phyloP scores from a whole-genome alignment of 2,113 vertebrate species.

The Dromiciops gliroides region DNA sequence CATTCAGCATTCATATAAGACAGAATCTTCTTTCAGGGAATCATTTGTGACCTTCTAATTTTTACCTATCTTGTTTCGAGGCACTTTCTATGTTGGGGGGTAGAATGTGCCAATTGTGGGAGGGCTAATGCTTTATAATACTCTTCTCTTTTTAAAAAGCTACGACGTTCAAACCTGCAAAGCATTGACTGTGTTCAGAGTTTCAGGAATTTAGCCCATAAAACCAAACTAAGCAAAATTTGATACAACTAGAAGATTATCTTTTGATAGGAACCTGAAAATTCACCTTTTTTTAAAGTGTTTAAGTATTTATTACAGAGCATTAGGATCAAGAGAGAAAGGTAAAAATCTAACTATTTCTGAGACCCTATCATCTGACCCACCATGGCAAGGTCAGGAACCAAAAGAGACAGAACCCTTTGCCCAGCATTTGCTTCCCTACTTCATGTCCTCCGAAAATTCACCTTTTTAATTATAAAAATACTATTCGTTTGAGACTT shows the following conservation, averaged over 20 bases:
- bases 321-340: too few species aligned
- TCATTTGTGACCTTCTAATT: slow-evolving; percentile 63
- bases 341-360: too few species aligned
- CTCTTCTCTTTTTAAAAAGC: neutral
- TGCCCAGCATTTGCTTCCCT: too few species aligned
- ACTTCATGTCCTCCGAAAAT: too few species aligned
- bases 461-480: neutral
- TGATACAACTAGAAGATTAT: slow-evolving; percentile 26
- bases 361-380: too few species aligned
- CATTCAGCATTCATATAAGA: slow-evolving; percentile 47
- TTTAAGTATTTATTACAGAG: too few species aligned
- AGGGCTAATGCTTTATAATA: neutral
- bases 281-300: too few species aligned
- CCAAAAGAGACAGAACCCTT: too few species aligned
- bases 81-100: neutral
- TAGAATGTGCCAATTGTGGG: slow-evolving; percentile 34
- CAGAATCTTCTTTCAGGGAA: slow-evolving; percentile 44
- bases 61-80: slow-evolving; percentile 51
- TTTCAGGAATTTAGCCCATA: neutral
- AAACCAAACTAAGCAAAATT: neutral
- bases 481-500: neutral
- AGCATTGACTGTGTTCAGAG: neutral
- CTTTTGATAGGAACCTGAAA: slow-evolving; percentile 28
- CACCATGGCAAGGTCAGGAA: too few species aligned
- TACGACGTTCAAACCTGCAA: neutral